Percentiles rank a stretch among this genome's conserved stretches.
These are phyloP conservation scores for Ceratosolen solmsi DNA, from an alignment of 1,140 invertebrate genomes.

Conservation along the genomic window DNA sequence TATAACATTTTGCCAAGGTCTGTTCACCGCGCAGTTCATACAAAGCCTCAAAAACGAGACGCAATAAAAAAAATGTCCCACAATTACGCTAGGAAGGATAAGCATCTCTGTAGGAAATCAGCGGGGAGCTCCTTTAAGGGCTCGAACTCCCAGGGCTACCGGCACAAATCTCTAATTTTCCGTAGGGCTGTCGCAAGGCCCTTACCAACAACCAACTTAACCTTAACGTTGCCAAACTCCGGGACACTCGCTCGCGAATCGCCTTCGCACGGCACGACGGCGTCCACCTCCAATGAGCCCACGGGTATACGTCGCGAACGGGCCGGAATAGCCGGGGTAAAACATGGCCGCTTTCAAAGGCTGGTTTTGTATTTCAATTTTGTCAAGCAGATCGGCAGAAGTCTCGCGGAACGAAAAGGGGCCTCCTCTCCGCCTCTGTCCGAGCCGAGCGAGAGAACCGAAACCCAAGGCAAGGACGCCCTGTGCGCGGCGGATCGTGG, in stretches of 20 bases:
- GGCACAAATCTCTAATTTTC: no score
- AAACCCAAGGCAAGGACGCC: slow-evolving; percentile 3
- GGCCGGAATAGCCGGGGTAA: neutral
- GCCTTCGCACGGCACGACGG: neutral
- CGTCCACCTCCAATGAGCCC: neutral
- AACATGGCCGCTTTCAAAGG: slow-evolving; percentile 39
- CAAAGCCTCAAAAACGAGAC: no score
- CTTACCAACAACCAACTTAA: no score
- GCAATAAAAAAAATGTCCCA: no score
- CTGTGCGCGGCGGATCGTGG: neutral
- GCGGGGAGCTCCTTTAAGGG: neutral
- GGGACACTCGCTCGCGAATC: neutral
- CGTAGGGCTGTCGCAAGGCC: no score
- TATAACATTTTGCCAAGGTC: no score
- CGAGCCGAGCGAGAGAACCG: neutral
- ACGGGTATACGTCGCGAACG: neutral
- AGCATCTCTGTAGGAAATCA: neutral
- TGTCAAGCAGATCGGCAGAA: slow-evolving; percentile 29
- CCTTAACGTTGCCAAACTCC: no score
- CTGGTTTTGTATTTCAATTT: slow-evolving; percentile 50
- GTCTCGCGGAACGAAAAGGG: slow-evolving; percentile 1
- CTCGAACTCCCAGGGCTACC: neutral
- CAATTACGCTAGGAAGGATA: neutral
- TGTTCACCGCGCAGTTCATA: no score
- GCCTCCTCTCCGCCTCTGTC: no score